A percentile compares a stretch with the other conserved stretches of the same genome.
Conservation (phyloP, 1,140 invertebrate genomes). For the Euschistus heros region DNA sequence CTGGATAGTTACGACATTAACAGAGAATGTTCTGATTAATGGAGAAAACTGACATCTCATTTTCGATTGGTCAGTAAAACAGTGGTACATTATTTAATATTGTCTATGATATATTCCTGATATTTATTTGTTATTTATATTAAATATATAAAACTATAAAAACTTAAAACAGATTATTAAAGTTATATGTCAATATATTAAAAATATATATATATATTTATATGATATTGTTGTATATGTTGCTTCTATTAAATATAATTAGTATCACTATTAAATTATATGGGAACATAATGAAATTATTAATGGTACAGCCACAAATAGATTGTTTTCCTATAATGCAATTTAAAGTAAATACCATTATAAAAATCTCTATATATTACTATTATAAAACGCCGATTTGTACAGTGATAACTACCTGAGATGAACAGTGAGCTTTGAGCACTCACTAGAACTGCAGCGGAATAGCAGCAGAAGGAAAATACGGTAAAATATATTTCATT, state of each 20-base stretch:
- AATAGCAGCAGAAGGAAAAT: conserved; percentile 17
- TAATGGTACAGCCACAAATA: conserved; percentile 26
- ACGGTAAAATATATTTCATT: conserved; percentile 7
- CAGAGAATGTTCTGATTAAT: background rate
- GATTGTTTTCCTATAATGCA: conserved; percentile 1
- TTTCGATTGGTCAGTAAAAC: conserved; percentile 6
- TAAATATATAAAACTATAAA: conserved; percentile 28
- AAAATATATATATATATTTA: conserved; percentile 26
- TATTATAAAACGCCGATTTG: conserved; percentile 17
- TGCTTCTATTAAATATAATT: conserved; percentile 21
- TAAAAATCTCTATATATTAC: conserved; percentile 17
- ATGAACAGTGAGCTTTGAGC: conserved; percentile 12
- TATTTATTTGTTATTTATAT: conserved; percentile 25
- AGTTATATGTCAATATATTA: conserved; percentile 24
- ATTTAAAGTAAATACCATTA: conserved; percentile 22
- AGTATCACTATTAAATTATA: conserved; percentile 18
- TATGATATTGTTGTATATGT: conserved; percentile 11
- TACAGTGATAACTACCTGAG: conserved; percentile 22
- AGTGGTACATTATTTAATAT: conserved; percentile 3
- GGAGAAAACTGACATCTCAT: background rate
- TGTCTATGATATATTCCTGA: conserved; percentile 18
- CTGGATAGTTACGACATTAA: conserved; percentile 6
- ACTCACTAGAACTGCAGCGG: background rate
- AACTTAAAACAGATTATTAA: conserved; percentile 28
- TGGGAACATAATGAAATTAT: conserved; percentile 23